Base-by-base conservation (phyloP, 2,797 vertebrate genomes). In the Argyrosomus regius region DNA sequence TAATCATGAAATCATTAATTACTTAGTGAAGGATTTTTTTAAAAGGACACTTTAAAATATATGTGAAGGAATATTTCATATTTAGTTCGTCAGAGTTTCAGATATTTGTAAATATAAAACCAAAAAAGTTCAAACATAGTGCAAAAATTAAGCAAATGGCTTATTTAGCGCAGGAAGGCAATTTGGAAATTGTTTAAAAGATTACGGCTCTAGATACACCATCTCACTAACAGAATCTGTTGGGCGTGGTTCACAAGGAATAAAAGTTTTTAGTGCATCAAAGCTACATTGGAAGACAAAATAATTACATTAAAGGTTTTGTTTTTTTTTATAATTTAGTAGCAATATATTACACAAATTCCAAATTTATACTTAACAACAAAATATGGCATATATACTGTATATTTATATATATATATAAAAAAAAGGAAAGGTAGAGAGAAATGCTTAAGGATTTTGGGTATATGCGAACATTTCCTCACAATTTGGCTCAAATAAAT, bases 401-500 rank as follows among this genome's bases (percentile, higher is more conserved):
- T 88, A 50, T 87, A 78, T 83, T 82, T 85, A 75, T 81, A 57
- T 74, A 78, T 72, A 72, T 75, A 81, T 85, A 72, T 72, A 78
- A 31, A 28, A 88, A 81, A 83, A 84, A 83, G 83, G 72, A 88
- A 89, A 89, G 73, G 64, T 72, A 88, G 86, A 89, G 78, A 87
- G 75, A 92, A 94, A 92, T 90, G 91, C 78, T 92, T 89, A 93
- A 92, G 90, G 90, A 86, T 91, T 92, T 89, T 75, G 89, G 91
- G 89, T 85, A 90, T 87, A 88, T 80, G 84, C 74, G 67, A 80
- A 94, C 89, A 92, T 92, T 93, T 92, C 83, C 87, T 89, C 88
- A 86, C 77, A 87, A 92, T 92, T 92, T 96, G 95, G 95, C 96
- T 96, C 95, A 95, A 96, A 96, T 96, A 96, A 96, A 96, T 96